phyloP scores from a whole-genome alignment of 2,888 invertebrate genomes.

The Eupithecia vulgata region DNA sequence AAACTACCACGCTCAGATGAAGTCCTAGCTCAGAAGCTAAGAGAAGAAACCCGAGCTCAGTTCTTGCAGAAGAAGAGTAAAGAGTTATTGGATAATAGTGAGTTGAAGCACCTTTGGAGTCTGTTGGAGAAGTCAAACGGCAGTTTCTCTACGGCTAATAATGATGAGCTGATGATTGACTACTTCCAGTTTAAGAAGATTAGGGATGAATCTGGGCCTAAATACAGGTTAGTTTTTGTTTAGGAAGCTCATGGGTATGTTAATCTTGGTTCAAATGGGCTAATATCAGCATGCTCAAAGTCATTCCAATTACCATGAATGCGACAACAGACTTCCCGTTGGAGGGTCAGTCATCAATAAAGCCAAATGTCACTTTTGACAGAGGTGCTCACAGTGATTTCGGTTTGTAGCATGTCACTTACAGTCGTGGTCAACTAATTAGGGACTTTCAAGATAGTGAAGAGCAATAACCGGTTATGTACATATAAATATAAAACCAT shows the following conservation, averaged over 20 bases:
- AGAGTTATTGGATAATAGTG: slow-evolving; percentile 93
- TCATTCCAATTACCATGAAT: no score
- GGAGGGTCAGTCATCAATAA: no score
- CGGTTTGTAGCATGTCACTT: no score
- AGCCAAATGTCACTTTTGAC: no score
- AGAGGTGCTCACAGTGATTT: no score
- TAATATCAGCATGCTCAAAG: no score
- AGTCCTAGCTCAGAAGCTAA: slow-evolving; percentile 89
- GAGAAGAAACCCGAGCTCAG: slow-evolving; percentile 94
- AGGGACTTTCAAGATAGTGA: no score
- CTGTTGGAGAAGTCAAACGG: slow-evolving; percentile 92
- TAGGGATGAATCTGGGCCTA: slow-evolving; percentile 88
- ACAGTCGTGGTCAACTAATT: no score
- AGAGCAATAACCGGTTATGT: no score
- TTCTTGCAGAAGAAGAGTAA: slow-evolving; percentile 93
- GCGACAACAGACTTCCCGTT: no score
- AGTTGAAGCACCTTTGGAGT: slow-evolving; percentile 93
- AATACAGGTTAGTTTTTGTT: slow-evolving; percentile 83
- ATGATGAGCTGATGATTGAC: slow-evolving; percentile 92
- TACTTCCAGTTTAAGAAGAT: slow-evolving; percentile 94
- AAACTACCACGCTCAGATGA: slow-evolving; percentile 91
- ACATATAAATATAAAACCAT: no score
- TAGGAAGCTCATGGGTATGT: not conserved
- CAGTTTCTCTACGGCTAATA: slow-evolving; percentile 84
- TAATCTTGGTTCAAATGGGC: not conserved